phyloP scores from a whole-genome alignment of 2,113 vertebrate species.

The Vireo altiloquus region DNA sequence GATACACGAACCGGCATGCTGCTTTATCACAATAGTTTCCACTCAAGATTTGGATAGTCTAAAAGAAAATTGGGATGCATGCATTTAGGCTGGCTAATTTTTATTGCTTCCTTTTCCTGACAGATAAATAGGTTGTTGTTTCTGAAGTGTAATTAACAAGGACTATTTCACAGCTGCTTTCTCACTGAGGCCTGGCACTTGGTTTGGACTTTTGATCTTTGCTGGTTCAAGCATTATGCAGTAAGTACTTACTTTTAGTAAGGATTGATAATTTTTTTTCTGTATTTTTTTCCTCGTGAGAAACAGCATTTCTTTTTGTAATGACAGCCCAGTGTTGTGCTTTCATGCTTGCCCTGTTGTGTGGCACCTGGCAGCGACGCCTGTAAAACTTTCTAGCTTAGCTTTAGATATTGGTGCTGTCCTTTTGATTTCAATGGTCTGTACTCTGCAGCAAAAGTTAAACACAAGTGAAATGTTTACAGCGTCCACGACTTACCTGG shows the following conservation, averaged over 20 bases:
- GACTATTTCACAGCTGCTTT: not conserved
- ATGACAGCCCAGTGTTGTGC: no score
- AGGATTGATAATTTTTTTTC: not conserved
- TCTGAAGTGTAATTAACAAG: not conserved
- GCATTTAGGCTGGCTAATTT: not conserved
- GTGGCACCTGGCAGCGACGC: fast-evolving
- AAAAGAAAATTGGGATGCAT: not conserved
- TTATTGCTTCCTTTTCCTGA: not conserved
- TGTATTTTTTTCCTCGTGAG: not conserved
- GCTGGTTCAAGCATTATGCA: not conserved
- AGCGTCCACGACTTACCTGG: not conserved
- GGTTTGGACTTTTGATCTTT: not conserved
- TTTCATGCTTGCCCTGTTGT: not conserved
- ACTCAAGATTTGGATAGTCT: not conserved
- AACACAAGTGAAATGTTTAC: not conserved
- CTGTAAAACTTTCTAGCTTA: not conserved
- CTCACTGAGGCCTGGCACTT: not conserved
- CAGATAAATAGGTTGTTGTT: not conserved
- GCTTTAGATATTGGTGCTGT: not conserved
- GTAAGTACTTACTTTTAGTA: not conserved
- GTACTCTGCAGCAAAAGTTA: fast-evolving
- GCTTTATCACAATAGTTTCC: not conserved
- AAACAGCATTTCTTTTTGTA: not conserved
- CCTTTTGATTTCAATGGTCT: not conserved
- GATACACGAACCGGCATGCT: fast-evolving